Base-by-base conservation (phyloP, 2,797 vertebrate genomes). In the Silurus aristotelis region DNA sequence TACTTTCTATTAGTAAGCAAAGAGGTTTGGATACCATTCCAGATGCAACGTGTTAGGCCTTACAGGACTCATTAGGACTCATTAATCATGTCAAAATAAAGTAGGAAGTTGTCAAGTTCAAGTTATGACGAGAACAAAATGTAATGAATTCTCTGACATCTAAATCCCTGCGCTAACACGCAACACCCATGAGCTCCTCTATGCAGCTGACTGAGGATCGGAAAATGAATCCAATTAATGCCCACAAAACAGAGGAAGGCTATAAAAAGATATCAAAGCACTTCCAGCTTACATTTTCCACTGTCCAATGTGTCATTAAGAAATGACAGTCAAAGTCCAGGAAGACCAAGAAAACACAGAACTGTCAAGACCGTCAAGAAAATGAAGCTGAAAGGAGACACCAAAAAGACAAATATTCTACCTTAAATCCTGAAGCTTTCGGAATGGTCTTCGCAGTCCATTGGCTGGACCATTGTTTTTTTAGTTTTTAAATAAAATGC, bases 221-320 rank as follows among this genome's bases (percentile, higher is more conserved):
- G 48, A 56, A 56, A 75, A 75, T 17, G 2, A 75, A 75, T 14
- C 31, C 31, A 60, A 77, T 77, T 77, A 77, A 55, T 17, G 46
- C n/a, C 70, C 46, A 15, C 72, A 55, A 75, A 55, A 25, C 25
- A 20, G 75, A 60, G 75, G 27, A 61, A 43, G 75, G 19, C 75
- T 60, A 77, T 38, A 61, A 77, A 77, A 60, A 77, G 56, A 38
- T 60, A 77, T 61, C 75, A 77, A 60, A 38, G 52, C 19, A 20
- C 27, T 60, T 43, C 27, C 27, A 38, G 73, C 52, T 31, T 52
- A 75, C 48, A 12, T 56, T 60, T 61, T 77, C 27, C 75, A 38
- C 56, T 77, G 56, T 77, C 55, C 75, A 77, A 58, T 58, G 27
- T 77, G 5, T 60, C 27, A 77, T 58, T 76, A 76, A 56, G 72